Evolutionary conservation across 2,113 vertebrate genomes (phyloP), one percentile per base, ranked within the genome.

Genomic region (Odontophorus gujanensis): DNA sequence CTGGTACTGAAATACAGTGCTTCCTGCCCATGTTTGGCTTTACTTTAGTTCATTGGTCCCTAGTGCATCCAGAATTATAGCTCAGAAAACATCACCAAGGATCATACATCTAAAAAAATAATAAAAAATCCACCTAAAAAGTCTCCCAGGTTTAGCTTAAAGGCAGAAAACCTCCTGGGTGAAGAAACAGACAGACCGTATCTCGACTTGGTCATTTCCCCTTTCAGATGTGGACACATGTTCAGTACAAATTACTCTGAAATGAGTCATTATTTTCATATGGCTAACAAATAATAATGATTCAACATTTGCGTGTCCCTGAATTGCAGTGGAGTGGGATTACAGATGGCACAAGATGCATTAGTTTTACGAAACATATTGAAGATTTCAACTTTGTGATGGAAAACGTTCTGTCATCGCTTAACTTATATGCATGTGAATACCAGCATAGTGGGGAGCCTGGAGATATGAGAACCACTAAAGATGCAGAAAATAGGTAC

Each of bases 201-300:
- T 80, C 81, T 75, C 69, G 50, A 63, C n/a, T 83, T 86, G 87
- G 85, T 85, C 69, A 34, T 91, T 92, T 85, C 79, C 78, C 74
- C 50, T 58, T 88, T 92, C 73, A 83, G 73, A 85, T 90, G 34
- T 59, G 59, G 75, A 55, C 30, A 74, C 20, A 4, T 36, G 72
- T 81, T 91, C 66, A 11, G 83, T 86, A 84, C 76, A 85, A 86
- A 95, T 92, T 61, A 83, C 69, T 86, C 80, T 87, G 85, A 88
- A 96, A 95, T 84, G 69, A 57, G 75, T 85, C 83, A 94, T 91
- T 93, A 89, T 95, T 95, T 95, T 94, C 95, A 72, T 87, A 84
- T 51, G 80, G 61, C 74, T 94, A 78, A 47, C 67, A 95, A 95
- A 92, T 88, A 95, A 83, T 86, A 88, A 93, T 68, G 65, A 92